A percentile compares a stretch with the other conserved stretches of the same genome.
These are phyloP conservation scores for Acanthacorydalis orientalis DNA, from an alignment of 2,888 invertebrate genomes.

Conservation along the genomic window DNA sequence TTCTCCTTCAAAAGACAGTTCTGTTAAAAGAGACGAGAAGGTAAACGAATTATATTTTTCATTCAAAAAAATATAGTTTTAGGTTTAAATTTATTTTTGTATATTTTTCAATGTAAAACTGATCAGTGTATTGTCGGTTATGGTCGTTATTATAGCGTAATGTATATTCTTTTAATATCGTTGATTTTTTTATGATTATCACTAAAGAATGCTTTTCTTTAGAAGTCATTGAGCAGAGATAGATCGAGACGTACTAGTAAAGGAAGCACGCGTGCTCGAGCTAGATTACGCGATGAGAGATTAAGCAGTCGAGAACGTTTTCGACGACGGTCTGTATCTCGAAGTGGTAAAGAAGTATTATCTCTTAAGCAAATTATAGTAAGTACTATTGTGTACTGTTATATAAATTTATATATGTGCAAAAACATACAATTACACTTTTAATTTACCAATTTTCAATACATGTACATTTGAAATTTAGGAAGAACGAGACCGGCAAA, in stretches of 20 bases:
- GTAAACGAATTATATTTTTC: too few relatives aligned
- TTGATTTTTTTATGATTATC: constrained; percentile 7
- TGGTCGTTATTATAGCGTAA: too few relatives aligned
- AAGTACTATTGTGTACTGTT: constrained; percentile 13
- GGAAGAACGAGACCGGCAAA: constrained; percentile 58
- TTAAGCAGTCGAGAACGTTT: constrained; percentile 9
- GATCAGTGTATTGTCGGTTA: too few relatives aligned
- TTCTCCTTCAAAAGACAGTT: neutral
- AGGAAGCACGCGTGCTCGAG: neutral
- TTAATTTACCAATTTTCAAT: too few relatives aligned
- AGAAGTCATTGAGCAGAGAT: constrained; percentile 4
- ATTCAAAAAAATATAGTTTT: too few relatives aligned
- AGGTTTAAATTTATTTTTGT: too few relatives aligned
- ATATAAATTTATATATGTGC: constrained; percentile 3
- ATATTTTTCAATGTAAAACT: too few relatives aligned
- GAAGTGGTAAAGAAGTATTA: constrained; percentile 44
- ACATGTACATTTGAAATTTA: constrained; percentile 16
- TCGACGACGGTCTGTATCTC: constrained; percentile 24
- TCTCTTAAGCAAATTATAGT: constrained; percentile 65
- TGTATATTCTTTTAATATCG: too few relatives aligned
- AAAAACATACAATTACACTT: constrained; percentile 4
- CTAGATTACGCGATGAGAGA: constrained; percentile 10
- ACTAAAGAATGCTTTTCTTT: constrained; percentile 9
- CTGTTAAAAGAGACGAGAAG: constrained; percentile 15
- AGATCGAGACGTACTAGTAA: constrained; percentile 6